Conservation (phyloP, 2,888 invertebrate species). For the Latheticus oryzae region DNA sequence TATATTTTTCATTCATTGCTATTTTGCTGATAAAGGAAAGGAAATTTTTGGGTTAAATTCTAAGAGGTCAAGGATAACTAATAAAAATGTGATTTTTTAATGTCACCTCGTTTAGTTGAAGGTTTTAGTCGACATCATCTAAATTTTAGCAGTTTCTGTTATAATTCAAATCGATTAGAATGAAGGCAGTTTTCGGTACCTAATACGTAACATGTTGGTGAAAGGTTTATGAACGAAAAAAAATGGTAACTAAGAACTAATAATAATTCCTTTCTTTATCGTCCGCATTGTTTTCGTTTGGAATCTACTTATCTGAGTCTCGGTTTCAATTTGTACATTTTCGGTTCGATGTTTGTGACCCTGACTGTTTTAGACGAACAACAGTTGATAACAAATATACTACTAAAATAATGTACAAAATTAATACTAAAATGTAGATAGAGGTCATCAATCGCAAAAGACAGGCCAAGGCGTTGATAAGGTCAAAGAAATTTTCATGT, state of each 20-base stretch:
- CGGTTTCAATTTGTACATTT: conserved; percentile 11
- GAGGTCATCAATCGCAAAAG: conserved; percentile 16
- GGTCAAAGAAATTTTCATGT: conserved; percentile 4
- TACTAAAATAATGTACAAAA: conserved; percentile 8
- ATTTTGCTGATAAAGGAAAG: conserved; percentile 2
- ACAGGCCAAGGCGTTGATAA: not conserved
- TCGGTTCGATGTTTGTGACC: conserved; percentile 28
- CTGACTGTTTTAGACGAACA: conserved; percentile 14
- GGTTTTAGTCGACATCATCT: conserved; percentile 21
- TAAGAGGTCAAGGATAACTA: conserved; percentile 32
- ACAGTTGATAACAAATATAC: conserved; percentile 13
- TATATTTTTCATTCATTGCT: conserved; percentile 16
- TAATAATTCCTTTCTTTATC: no score
- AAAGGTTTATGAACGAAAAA: no score
- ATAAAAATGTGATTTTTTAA: conserved; percentile 26
- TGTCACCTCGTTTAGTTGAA: conserved; percentile 12
- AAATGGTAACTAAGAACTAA: no score
- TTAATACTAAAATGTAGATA: conserved; percentile 15
- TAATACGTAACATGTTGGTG: conserved; percentile 3
- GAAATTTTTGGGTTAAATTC: conserved; percentile 25
- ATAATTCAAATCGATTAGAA: no score
- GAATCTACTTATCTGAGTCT: conserved; percentile 19
- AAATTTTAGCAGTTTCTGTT: no score
- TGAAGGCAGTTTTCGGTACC: conserved; percentile 12
- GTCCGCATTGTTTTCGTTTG: conserved; percentile 23